Conservation (phyloP, 1,140 invertebrate genomes). For the Drosophila navojoa region DNA sequence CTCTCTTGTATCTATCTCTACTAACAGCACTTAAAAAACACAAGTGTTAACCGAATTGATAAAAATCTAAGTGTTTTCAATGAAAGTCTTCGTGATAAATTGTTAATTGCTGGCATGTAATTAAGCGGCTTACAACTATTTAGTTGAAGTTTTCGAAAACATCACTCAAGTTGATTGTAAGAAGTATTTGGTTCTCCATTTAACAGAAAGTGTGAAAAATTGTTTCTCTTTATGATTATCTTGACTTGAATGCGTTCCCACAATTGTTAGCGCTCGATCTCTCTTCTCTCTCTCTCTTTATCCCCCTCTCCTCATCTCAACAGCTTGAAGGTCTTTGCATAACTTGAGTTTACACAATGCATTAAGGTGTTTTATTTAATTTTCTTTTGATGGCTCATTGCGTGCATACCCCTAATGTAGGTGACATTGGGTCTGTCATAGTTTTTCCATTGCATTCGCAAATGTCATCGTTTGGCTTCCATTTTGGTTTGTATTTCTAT, state of each 20-base stretch:
- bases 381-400: slow-evolving; percentile 3
- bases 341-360: slow-evolving; percentile 5
- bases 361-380: neutral
- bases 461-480: slow-evolving; percentile 37
- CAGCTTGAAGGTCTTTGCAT: slow-evolving; percentile 6
- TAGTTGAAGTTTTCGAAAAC: neutral
- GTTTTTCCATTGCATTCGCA: slow-evolving; percentile 42
- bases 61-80: slow-evolving; percentile 24
- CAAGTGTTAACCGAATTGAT: slow-evolving; percentile 9
- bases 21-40: neutral
- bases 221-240: neutral
- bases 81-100: slow-evolving; percentile 18
- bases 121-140: neutral
- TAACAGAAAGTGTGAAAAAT: slow-evolving; percentile 22
- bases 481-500: slow-evolving; percentile 20
- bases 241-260: slow-evolving; percentile 6
- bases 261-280: slow-evolving; percentile 16
- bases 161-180: neutral
- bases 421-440: slow-evolving; percentile 39
- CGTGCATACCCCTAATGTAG: slow-evolving; percentile 33
- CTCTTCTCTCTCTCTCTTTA: neutral
- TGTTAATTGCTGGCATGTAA: neutral
- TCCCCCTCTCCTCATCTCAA: neutral
- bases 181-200: neutral
- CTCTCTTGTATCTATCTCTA: neutral